A percentile compares a stretch with the other conserved stretches of the same genome.
These are phyloP conservation scores for Epizoanthus rinbou DNA, from an alignment of 92 coral and sea anemone genomes.

Conservation along the genomic window DNA sequence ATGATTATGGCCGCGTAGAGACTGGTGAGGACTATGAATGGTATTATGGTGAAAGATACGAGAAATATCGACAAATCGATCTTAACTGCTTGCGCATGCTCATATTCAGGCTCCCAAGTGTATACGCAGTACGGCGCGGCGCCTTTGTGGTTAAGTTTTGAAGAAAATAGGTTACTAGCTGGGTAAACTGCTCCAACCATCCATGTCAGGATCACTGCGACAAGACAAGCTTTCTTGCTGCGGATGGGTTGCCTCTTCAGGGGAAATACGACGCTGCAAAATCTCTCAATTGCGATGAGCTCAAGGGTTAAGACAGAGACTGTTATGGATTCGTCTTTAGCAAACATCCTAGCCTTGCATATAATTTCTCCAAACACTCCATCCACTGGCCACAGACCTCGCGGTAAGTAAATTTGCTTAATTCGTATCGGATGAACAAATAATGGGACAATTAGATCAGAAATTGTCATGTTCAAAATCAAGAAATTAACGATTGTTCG, in stretches of 20 bases:
- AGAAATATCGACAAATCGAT: no score
- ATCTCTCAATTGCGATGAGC: slow-evolving; percentile 16
- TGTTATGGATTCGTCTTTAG: background rate
- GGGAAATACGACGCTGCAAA: slow-evolving; percentile 4
- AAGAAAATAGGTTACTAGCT: no score
- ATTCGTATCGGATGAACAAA: slow-evolving; percentile 1
- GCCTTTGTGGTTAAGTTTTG: no score
- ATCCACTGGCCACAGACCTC: background rate
- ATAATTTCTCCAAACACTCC: background rate
- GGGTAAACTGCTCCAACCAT: background rate
- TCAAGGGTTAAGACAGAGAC: slow-evolving; percentile 6
- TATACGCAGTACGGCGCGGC: no score
- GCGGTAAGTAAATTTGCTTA: background rate
- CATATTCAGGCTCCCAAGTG: no score
- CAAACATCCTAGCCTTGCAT: background rate
- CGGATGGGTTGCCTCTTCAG: slow-evolving; percentile 21
- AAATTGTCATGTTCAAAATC: slow-evolving; percentile 36
- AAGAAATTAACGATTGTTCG: slow-evolving; percentile 29
- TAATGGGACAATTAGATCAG: slow-evolving; percentile 11
- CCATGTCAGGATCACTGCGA: background rate
- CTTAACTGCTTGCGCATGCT: no score
- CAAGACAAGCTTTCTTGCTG: slow-evolving; percentile 14
- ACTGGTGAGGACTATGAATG: no score
- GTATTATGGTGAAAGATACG: no score
- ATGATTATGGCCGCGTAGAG: no score